Evolutionary conservation across 2,888 invertebrate species (phyloP).

Genomic region (Hirudinaria manillensis): DNA sequence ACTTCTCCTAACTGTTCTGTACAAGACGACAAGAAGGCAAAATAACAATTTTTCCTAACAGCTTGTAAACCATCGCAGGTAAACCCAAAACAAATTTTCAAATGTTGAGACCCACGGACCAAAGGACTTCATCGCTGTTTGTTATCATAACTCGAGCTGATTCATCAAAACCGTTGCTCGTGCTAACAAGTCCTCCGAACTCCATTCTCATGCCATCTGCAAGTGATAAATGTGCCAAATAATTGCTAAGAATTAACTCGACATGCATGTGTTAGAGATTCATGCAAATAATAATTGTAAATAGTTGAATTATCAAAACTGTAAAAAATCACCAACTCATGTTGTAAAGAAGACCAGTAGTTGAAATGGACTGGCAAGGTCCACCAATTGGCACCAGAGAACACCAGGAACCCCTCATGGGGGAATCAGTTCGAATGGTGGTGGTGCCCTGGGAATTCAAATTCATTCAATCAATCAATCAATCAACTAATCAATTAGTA

Average conservation of each 20-base stretch:
- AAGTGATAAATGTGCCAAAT: not conserved
- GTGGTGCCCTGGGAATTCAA: constrained; percentile 14
- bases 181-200: constrained; percentile 26
- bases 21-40: too few species aligned
- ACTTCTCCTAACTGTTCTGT: too few species aligned
- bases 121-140: constrained; percentile 14
- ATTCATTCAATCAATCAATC: not conserved
- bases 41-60: too few species aligned
- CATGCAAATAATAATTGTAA: not conserved
- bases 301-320: not conserved
- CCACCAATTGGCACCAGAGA: constrained; percentile 20
- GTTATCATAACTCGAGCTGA: not conserved
- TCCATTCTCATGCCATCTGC: not conserved
- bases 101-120: constrained; percentile 18
- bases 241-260: not conserved
- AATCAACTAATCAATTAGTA: not conserved
- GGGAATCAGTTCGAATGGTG: not conserved
- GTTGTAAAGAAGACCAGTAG: constrained; percentile 20
- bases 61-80: too few species aligned
- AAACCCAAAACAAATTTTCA: not conserved
- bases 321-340: constrained; percentile 2
- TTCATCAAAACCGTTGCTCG: constrained; percentile 22
- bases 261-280: not conserved
- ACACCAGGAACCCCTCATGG: constrained; percentile 24
- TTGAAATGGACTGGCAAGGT: not conserved